Percentiles rank a stretch among this genome's conserved stretches.
These are phyloP conservation scores for Neodiprion pinetum DNA, from an alignment of 1,140 invertebrate genomes.

Conservation along the genomic window DNA sequence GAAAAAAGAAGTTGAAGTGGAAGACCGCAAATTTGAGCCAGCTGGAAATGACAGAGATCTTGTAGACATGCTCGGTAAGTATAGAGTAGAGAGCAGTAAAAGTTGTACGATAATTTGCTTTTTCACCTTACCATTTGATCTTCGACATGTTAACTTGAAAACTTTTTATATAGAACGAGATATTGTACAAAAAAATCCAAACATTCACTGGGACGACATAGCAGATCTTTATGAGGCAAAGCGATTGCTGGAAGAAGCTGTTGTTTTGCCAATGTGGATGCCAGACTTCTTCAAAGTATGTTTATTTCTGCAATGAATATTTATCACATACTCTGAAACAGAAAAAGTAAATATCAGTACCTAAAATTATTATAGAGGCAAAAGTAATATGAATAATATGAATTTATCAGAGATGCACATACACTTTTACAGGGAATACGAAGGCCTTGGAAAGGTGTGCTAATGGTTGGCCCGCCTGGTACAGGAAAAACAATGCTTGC, in stretches of 20 bases:
- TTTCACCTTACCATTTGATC: background rate
- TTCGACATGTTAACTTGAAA: background rate
- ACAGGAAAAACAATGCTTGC: constrained; percentile 99
- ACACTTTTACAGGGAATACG: constrained; percentile 78
- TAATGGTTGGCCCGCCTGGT: constrained; percentile 97
- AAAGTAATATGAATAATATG: constrained; percentile 5
- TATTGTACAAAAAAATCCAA: constrained; percentile 97
- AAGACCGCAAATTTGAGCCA: constrained; percentile 91
- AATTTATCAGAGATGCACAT: background rate
- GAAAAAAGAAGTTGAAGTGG: constrained; percentile 73
- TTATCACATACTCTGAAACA: too few relatives aligned
- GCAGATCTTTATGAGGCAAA: constrained; percentile 96
- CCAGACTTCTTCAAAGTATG: constrained; percentile 95
- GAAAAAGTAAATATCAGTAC: too few relatives aligned
- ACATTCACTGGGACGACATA: constrained; percentile 97
- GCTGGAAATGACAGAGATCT: constrained; percentile 90
- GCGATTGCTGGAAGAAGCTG: constrained; percentile 94
- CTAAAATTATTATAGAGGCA: too few relatives aligned
- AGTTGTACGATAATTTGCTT: background rate
- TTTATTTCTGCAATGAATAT: constrained; percentile 74
- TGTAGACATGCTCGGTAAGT: constrained; percentile 86
- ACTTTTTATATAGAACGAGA: constrained; percentile 79
- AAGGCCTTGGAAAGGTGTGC: constrained; percentile 91
- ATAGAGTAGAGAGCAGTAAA: background rate
- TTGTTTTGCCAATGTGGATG: constrained; percentile 97